Base-by-base conservation (phyloP, 1,140 invertebrate genomes). In the Sitophilus oryzae region DNA sequence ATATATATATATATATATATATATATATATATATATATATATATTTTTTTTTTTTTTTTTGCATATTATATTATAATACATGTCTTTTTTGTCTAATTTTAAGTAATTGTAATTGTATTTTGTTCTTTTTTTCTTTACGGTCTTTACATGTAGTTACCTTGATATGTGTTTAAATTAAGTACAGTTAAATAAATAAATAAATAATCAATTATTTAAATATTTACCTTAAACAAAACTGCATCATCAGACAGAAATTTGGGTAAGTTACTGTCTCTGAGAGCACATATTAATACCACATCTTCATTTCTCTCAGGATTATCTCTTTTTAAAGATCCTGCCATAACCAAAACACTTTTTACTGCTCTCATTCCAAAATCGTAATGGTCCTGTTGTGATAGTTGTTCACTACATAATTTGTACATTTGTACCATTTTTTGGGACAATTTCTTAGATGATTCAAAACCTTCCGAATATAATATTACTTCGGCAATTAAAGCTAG, bases 361-460 rank as follows among this genome's bases (percentile, higher is more conserved):
- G 82, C 81, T 47, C 90, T 78, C 90, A 94, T 93, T 36, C 91
- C 90, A 66, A 92, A 95, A 73, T 95, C 92, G 62, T 95, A 95
- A 66, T 94, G 91, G 70, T 93, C 89, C 71, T 94, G 91, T 59
- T 92, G 89, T 1, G 91, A 94, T 0, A 95, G 75, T 71, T 94
- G 91, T 72, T 95, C 91, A 61, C 88, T 91, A 59, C 90, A 93
- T 3, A 96, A 74, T 64, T 91, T 90, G 68, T 95, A 95, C 84
- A 93, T 89, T 66, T 93, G 82, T 0, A 89, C 85, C 85, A 95
- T 94, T 71, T 95, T 95, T 55, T 86, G 81, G 0, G 91, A 87
- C 14, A 96, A 74, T 2, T 79, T 77, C 68, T 90, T 93, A 1
- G 88, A 91, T 2, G 86, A 85, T 66, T 92, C 88, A 65, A 95